A percentile compares a stretch with the other conserved stretches of the same genome.
These are phyloP conservation scores for Sarcophaga bullata DNA, from an alignment of 1,140 invertebrate genomes.

Conservation along the genomic window DNA sequence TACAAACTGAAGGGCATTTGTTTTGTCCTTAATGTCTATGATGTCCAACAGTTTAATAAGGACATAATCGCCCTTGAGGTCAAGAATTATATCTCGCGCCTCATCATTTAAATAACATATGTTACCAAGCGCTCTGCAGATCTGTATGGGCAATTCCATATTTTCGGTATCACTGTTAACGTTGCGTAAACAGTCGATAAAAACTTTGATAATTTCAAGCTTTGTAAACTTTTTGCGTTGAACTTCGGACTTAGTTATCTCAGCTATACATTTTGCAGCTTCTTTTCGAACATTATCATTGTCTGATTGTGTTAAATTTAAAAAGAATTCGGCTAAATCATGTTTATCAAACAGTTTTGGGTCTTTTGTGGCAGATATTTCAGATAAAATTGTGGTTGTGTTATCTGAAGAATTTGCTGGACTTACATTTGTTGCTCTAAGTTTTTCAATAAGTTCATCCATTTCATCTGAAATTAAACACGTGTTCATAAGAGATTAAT, in stretches of 20 bases:
- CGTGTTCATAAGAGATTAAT: background rate
- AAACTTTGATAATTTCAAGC: conserved; percentile 69
- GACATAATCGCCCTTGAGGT: conserved; percentile 70
- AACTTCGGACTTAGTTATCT: conserved; percentile 75
- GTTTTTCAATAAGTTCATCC: conserved; percentile 62
- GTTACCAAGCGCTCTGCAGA: conserved; percentile 84
- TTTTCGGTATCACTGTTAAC: conserved; percentile 58
- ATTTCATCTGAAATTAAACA: conserved; percentile 55
- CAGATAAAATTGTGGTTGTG: conserved; percentile 54
- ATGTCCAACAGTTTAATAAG: conserved; percentile 68
- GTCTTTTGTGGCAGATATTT: conserved; percentile 63
- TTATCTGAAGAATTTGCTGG: conserved; percentile 47
- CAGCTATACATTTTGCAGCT: conserved; percentile 75
- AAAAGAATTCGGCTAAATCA: conserved; percentile 60
- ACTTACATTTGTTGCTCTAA: conserved; percentile 60
- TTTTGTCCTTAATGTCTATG: conserved; percentile 54
- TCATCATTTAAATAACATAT: conserved; percentile 88
- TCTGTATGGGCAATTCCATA: conserved; percentile 73
- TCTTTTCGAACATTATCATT: conserved; percentile 60
- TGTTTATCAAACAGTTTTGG: conserved; percentile 64
- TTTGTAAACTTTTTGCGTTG: conserved; percentile 75
- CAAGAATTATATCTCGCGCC: conserved; percentile 72
- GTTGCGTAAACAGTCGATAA: conserved; percentile 68
- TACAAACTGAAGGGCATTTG: conserved; percentile 67
- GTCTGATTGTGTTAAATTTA: conserved; percentile 54